These are phyloP conservation scores for Melanotaenia boesemani DNA, from an alignment of 2,797 vertebrate genomes.

Conservation along the genomic window DNA sequence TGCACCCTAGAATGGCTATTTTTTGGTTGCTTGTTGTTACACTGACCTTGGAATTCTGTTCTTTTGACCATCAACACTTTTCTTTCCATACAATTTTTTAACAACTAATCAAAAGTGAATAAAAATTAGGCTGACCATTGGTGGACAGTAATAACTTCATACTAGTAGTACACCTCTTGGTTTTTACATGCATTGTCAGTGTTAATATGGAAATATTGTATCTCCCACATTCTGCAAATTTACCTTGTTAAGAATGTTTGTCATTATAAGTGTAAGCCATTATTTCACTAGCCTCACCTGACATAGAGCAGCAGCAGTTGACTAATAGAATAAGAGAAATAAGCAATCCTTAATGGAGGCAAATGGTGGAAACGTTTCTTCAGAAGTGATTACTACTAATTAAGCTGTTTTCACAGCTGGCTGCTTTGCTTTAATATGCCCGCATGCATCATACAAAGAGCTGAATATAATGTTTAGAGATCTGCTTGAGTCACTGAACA, in stretches of 20 bases:
- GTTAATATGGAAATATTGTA: background rate
- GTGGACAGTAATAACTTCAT: background rate
- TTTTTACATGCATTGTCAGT: background rate
- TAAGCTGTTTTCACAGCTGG: slow-evolving; percentile 86
- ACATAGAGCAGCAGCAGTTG: slow-evolving; percentile 74
- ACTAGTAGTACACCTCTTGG: background rate
- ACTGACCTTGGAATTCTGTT: background rate
- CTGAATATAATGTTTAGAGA: slow-evolving; percentile 62
- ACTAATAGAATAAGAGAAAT: slow-evolving; percentile 77
- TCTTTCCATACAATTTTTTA: background rate
- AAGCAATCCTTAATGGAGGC: slow-evolving; percentile 82
- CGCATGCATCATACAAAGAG: slow-evolving; percentile 70
- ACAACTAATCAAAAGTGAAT: background rate
- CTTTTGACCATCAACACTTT: background rate
- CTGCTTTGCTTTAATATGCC: slow-evolving; percentile 82
- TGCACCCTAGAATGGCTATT: no score
- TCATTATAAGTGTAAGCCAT: slow-evolving; percentile 35
- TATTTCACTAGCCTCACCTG: slow-evolving; percentile 71
- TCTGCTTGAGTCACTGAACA: slow-evolving; percentile 63
- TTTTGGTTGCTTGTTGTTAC: background rate
- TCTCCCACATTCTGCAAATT: background rate
- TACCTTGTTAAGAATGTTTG: slow-evolving; percentile 9
- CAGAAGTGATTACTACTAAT: slow-evolving; percentile 86
- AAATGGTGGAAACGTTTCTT: slow-evolving; percentile 86
- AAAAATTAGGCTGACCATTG: background rate